Evolutionary conservation across 2,888 invertebrate species (phyloP), one percentile per base, ranked within the genome.

Genomic region (Torymus tubicola): DNA sequence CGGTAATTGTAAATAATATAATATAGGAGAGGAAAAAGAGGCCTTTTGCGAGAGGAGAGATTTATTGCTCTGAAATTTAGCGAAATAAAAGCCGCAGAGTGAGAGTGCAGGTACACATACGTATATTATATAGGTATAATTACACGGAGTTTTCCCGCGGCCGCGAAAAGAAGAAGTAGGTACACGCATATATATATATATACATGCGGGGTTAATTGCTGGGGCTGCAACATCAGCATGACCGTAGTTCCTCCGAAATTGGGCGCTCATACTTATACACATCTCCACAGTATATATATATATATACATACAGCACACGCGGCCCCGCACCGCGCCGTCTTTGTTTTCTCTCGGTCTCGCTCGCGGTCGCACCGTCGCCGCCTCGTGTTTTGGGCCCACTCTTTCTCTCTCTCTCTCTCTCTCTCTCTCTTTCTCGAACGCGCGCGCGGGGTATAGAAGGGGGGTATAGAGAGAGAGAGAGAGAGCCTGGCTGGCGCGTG

Each of bases 401-500:
- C 63, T 61, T 24, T 60, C 18, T 18, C 58, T 18, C 18, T 13
- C 50, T 63, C 63, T 61, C 61, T 60, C 18, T 18, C 58, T 18
- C 18, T 13, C 42, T 63, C 63, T 61, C 61, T 18, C 18, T 12
- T 16, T 18, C 18, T 13, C 18, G 53, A 8, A 1, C 42, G 8
- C 42, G 42, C 42, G 42, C 42, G 42, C 42, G 42, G 8, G 31
- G 31, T 31, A 8, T 31, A 31, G 31, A 31, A 31, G 31, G 31
- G 31, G 31, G 31, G 31, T 31, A n/a, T 21, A 1, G 21, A 21
- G 21, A 21, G 21, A 21, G 21, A 42, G 42, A 42, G 42, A 31
- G 31, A 8, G 42, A 42, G 42, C 42, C 42, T 42, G 42, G 42
- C 42, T 42, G 42, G 87, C 88, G 88, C 89, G 89, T 88, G 90